These are phyloP conservation scores for Melanitta fusca DNA, from an alignment of 2,797 vertebrate species.

Conservation along the genomic window DNA sequence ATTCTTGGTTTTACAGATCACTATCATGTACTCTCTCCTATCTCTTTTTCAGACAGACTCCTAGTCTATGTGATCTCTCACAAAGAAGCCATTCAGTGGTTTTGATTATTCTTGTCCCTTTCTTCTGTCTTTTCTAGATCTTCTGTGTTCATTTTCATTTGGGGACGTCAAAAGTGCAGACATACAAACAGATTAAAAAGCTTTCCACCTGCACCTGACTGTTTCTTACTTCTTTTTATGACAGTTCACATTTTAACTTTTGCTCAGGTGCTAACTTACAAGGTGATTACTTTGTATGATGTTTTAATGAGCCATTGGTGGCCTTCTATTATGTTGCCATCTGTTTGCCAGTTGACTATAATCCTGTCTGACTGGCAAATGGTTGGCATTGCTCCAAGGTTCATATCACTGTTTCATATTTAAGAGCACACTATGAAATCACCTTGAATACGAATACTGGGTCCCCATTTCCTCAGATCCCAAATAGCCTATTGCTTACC, in stretches of 20 bases:
- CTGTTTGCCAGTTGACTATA: background rate
- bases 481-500: background rate
- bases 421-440: background rate
- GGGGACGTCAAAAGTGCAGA: background rate
- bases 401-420: background rate
- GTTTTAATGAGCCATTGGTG: background rate
- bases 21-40: background rate
- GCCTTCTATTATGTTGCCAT: background rate
- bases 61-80: background rate
- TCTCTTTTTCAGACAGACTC: background rate
- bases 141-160: background rate
- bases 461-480: background rate
- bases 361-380: background rate
- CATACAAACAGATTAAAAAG: background rate
- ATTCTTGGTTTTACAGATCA: background rate
- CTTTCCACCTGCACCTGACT: background rate
- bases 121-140: background rate
- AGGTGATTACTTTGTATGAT: background rate
- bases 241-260: background rate
- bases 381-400: background rate
- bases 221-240: background rate
- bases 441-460: background rate
- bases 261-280: background rate
- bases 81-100: background rate
- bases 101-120: background rate